Percentiles rank a stretch among this genome's conserved stretches.
Evolutionary conservation across 2,113 vertebrate species (phyloP).

Genomic region (Thermophis baileyi): DNA sequence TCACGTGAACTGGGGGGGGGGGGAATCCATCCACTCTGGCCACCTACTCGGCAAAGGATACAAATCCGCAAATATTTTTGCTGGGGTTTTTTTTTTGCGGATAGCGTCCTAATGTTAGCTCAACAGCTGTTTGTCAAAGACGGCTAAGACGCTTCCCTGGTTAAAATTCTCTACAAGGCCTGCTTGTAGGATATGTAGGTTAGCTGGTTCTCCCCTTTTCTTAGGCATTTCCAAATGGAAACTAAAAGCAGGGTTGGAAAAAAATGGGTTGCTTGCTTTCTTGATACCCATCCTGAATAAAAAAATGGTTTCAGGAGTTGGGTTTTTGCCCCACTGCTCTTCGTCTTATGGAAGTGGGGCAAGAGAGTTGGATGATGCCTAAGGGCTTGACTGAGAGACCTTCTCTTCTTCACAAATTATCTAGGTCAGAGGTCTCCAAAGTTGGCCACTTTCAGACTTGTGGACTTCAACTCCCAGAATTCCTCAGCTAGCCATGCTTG

Average conservation of each 20-base stretch:
- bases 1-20: too few relatives aligned
- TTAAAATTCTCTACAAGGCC: neutral
- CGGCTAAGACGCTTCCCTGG: neutral
- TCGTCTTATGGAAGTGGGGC: constrained; percentile 26
- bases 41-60: neutral
- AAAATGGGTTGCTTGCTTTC: neutral
- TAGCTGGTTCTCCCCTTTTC: neutral
- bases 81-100: too few relatives aligned
- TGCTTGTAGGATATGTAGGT: neutral
- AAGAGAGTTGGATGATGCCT: constrained; percentile 21
- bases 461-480: too few relatives aligned
- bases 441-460: too few relatives aligned
- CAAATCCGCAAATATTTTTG: neutral
- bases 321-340: neutral
- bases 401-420: neutral
- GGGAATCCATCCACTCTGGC: too few relatives aligned
- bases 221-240: neutral
- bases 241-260: neutral
- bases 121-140: neutral
- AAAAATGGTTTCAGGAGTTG: neutral
- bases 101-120: neutral
- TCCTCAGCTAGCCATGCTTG: too few relatives aligned
- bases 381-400: too few relatives aligned
- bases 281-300: too few relatives aligned
- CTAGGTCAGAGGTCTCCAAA: neutral